A percentile compares a stretch with the other conserved stretches of the same genome.
Conservation (phyloP, 2,113 vertebrate genomes). For the Cyphomyrus discorhynchus region DNA sequence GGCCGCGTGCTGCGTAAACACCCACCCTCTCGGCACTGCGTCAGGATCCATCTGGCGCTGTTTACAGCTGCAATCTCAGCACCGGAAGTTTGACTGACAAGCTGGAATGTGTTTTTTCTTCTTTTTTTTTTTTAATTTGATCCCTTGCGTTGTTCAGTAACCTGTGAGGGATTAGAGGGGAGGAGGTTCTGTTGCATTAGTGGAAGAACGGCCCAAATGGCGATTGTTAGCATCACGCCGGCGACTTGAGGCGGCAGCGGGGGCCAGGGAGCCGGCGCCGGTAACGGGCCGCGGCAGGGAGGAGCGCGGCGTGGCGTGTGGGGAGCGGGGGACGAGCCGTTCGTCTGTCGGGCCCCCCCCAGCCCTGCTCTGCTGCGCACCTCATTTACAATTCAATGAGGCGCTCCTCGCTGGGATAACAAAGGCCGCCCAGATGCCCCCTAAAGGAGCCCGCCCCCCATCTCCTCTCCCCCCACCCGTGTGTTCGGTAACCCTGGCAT, state of each 20-base stretch:
- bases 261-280: neutral
- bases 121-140: neutral
- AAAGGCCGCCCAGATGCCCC: slow-evolving; percentile 32
- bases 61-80: slow-evolving; percentile 3
- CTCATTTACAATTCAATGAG: slow-evolving; percentile 52
- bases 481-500: neutral
- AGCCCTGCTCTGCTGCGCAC: slow-evolving; percentile 19
- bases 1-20: neutral
- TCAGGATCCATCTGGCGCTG: neutral
- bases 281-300: neutral
- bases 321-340: slow-evolving; percentile 25
- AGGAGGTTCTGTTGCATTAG: neutral
- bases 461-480: neutral
- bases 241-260: neutral
- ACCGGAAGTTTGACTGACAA: slow-evolving; percentile 15
- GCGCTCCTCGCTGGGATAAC: slow-evolving; percentile 41
- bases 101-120: neutral
- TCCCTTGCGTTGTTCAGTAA: slow-evolving; percentile 2
- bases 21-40: neutral
- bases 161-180: slow-evolving; percentile 14
- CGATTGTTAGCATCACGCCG: neutral
- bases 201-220: neutral
- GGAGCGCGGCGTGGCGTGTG: slow-evolving; percentile 14
- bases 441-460: slow-evolving; percentile 16
- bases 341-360: slow-evolving; percentile 32